Evolutionary conservation across 37 sponge, comb jelly and placozoan genomes (phyloP).

Genomic region (Bolinopsis microptera): DNA sequence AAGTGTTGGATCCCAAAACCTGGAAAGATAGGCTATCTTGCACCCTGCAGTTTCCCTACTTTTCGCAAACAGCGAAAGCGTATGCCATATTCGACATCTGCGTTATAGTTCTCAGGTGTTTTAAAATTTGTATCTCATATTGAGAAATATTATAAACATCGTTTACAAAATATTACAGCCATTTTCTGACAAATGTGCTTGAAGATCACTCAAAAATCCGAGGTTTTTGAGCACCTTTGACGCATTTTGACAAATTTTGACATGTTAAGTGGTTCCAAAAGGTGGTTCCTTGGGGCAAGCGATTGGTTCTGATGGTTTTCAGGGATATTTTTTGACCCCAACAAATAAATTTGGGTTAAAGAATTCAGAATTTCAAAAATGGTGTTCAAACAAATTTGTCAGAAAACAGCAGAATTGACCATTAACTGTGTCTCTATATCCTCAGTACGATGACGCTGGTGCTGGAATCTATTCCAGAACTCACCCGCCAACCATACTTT

Average conservation of each 20-base stretch:
- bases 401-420: neutral
- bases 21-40: neutral
- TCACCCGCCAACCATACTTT: neutral
- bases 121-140: too few species aligned
- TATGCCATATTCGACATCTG: neutral
- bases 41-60: neutral
- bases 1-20: neutral
- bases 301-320: too few species aligned
- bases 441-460: neutral
- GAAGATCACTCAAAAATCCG: too few species aligned
- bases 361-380: neutral
- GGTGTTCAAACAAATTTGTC: neutral
- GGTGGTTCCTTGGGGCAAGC: too few species aligned
- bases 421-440: neutral
- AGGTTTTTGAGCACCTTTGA: too few species aligned
- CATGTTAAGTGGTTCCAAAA: too few species aligned
- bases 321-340: too few species aligned
- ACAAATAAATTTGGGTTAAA: too few species aligned
- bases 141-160: too few species aligned
- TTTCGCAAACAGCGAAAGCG: neutral
- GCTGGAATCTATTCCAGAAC: slow-evolving; percentile 4
- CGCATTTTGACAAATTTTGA: too few species aligned
- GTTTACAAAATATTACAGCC: too few species aligned
- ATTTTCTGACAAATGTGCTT: too few species aligned
- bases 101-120: neutral